Evolutionary conservation across 2,797 vertebrate genomes (phyloP).

Genomic region (Hydrocynus forskahlii): DNA sequence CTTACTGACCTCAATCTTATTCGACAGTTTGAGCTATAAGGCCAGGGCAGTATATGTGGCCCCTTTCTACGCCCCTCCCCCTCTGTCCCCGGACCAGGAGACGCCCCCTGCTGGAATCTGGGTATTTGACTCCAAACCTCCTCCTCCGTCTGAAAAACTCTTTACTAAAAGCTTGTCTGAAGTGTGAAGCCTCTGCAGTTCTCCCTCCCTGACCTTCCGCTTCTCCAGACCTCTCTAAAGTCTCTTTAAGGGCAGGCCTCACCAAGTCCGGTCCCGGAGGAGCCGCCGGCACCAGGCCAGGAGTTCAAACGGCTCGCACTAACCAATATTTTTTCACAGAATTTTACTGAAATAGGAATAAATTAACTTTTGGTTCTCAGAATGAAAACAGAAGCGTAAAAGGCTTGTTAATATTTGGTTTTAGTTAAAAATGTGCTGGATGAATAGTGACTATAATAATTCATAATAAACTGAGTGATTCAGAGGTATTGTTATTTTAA

Average conservation of each 20-base stretch:
- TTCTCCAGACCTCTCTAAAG: background rate
- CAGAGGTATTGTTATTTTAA: too few species aligned
- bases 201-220: background rate
- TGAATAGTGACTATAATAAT: too few species aligned
- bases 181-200: background rate
- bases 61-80: constrained; percentile 45
- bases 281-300: background rate
- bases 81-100: constrained; percentile 73
- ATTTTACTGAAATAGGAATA: background rate
- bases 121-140: constrained; percentile 68
- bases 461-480: too few species aligned
- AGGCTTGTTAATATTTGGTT: too few species aligned
- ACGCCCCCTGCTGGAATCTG: constrained; percentile 72
- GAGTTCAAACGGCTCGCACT: too few species aligned
- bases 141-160: constrained; percentile 49
- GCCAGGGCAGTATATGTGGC: constrained; percentile 73
- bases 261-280: background rate
- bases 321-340: background rate
- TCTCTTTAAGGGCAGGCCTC: background rate
- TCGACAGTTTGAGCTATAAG: constrained; percentile 93
- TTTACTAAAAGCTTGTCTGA: constrained; percentile 46
- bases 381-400: too few species aligned
- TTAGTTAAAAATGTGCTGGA: too few species aligned
- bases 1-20: constrained; percentile 79
- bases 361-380: background rate